Conservation (phyloP, 2,797 vertebrate genomes). For the Menidia menidia region DNA sequence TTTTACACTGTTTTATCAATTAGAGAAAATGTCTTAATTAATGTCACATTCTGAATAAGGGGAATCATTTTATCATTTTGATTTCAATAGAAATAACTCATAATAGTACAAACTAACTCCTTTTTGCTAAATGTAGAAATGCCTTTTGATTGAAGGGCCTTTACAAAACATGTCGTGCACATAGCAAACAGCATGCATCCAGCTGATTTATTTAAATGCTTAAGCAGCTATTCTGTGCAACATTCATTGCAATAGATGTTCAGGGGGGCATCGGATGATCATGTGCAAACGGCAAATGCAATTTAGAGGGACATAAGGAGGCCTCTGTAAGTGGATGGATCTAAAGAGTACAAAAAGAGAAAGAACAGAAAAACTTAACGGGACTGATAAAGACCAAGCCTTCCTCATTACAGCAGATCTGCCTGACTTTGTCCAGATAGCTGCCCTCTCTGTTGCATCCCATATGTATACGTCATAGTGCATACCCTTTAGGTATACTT, state of each 20-base stretch:
- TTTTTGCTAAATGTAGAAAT: constrained; percentile 3
- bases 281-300: constrained; percentile 45
- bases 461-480: constrained; percentile 12
- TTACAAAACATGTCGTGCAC: background rate
- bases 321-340: constrained; percentile 19
- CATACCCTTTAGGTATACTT: constrained; percentile 50
- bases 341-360: constrained; percentile 1
- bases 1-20: no score
- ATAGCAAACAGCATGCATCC: background rate
- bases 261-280: constrained; percentile 32
- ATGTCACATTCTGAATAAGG: no score
- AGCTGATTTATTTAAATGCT: background rate
- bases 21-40: no score
- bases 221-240: background rate
- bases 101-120: no score
- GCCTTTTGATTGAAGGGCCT: background rate
- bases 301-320: constrained; percentile 19
- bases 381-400: constrained; percentile 24
- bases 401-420: constrained; percentile 20
- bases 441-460: constrained; percentile 1
- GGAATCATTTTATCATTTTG: no score
- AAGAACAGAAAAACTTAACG: background rate
- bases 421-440: constrained; percentile 10
- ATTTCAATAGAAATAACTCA: no score
- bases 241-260: constrained; percentile 15